Conservation (phyloP, 2,113 vertebrate genomes). For the Salvelinus alpinus region DNA sequence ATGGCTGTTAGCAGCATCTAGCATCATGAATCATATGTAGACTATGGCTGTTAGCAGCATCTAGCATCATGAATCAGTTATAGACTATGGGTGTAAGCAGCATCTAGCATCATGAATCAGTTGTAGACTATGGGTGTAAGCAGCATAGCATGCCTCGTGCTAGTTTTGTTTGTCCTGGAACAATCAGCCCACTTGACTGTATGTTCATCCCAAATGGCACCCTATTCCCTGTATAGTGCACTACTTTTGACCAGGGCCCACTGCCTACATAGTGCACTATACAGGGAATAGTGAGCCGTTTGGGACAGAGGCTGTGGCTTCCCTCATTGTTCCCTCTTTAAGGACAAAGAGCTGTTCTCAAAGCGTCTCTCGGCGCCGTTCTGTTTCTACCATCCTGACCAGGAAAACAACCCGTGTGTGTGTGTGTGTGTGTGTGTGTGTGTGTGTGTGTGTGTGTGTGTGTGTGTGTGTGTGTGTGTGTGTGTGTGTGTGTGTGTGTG, state of each 20-base stretch:
- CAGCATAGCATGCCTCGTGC: neutral
- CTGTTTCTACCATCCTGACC: constrained; percentile 13
- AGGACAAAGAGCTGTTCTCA: constrained; percentile 23
- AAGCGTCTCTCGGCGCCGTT: neutral
- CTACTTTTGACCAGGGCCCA: no score
- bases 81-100: no score
- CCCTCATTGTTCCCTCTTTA: neutral
- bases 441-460: neutral
- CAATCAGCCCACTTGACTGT: constrained; percentile 17
- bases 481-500: no score
- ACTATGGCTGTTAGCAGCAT: no score
- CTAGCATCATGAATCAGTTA: neutral
- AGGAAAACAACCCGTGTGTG: neutral
- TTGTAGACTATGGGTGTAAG: no score
- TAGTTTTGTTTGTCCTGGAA: neutral
- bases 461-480: neutral
- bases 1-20: no score
- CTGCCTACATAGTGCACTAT: no score
- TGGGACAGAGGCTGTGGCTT: neutral
- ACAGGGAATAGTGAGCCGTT: no score
- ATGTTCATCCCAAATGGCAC: no score
- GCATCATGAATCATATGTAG: neutral
- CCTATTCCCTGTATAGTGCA: no score
- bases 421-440: neutral
- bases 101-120: neutral